A percentile compares a stretch with the other conserved stretches of the same genome.
These are phyloP conservation scores for Amazona vittata DNA, from an alignment of 2,113 vertebrate genomes.

Conservation along the genomic window DNA sequence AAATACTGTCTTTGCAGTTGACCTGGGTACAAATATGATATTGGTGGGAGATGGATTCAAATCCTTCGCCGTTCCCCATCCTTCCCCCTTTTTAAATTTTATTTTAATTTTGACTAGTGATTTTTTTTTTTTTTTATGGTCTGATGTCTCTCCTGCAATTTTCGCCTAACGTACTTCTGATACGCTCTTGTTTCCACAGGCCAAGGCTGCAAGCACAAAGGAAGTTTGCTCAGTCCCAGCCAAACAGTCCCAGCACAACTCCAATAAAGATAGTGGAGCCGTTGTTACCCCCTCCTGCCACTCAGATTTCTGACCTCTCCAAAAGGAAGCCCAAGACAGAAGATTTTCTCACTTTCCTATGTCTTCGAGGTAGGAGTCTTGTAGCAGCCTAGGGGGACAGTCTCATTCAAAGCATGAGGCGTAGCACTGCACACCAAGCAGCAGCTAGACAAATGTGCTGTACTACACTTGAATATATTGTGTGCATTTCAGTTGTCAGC, in stretches of 20 bases:
- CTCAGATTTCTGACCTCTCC: slow-evolving; percentile 95
- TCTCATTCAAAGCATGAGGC: neutral
- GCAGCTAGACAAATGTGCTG: neutral
- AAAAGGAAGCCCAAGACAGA: slow-evolving; percentile 98
- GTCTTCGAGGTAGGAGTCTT: slow-evolving; percentile 90
- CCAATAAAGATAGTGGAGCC: slow-evolving; percentile 94
- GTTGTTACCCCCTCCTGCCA: slow-evolving; percentile 85
- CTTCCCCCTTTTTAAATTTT: neutral
- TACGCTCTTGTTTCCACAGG: slow-evolving; percentile 74
- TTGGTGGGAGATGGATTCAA: neutral
- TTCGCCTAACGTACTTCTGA: neutral
- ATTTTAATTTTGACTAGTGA: neutral
- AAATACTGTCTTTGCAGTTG: neutral
- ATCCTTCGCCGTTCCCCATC: neutral
- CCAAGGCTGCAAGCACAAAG: slow-evolving; percentile 98
- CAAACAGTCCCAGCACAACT: slow-evolving; percentile 98
- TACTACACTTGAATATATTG: neutral
- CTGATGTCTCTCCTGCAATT: neutral
- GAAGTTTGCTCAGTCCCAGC: slow-evolving; percentile 99
- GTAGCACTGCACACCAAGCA: fast-evolving
- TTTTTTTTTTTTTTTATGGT: neutral
- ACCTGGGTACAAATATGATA: neutral
- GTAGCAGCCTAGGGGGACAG: neutral
- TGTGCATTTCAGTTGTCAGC: neutral
- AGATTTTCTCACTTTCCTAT: slow-evolving; percentile 99